A percentile compares a stretch with the other conserved stretches of the same genome.
phyloP scores from a whole-genome alignment of 2,797 vertebrate genomes.

The Chelidonichthys spinosus region DNA sequence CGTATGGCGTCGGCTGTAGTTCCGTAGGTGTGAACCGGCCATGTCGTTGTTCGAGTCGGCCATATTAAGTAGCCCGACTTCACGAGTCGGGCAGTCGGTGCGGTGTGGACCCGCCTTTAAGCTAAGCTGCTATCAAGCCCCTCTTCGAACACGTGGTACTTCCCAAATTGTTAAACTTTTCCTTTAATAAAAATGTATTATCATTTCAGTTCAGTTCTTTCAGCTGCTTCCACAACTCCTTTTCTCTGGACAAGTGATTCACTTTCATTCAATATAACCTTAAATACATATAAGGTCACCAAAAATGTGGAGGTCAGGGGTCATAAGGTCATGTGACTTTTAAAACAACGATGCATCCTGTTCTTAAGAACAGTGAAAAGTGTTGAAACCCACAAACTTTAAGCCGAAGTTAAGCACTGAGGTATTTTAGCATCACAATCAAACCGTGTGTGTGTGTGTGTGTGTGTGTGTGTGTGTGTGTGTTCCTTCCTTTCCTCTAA shows the following conservation, averaged over 20 bases:
- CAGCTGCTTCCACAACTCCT: background rate
- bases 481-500: conserved; percentile 65
- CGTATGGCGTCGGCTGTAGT: too few species aligned
- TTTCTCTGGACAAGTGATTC: background rate
- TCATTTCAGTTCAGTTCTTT: accelerated
- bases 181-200: background rate
- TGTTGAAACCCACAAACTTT: conserved; percentile 6
- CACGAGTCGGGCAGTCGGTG: too few species aligned
- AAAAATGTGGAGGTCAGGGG: conserved; percentile 42
- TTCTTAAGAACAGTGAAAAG: conserved; percentile 20
- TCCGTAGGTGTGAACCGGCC: too few species aligned
- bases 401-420: conserved; percentile 30
- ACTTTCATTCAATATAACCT: conserved; percentile 10
- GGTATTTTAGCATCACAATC: conserved; percentile 79
- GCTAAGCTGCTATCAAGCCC: background rate
- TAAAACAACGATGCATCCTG: conserved; percentile 16
- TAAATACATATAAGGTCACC: background rate
- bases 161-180: background rate
- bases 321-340: conserved; percentile 50
- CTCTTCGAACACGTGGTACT: too few species aligned
- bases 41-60: too few species aligned
- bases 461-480: conserved; percentile 19
- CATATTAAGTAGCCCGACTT: too few species aligned
- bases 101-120: too few species aligned
- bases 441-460: conserved; percentile 37